Evolutionary conservation across 1,140 invertebrate genomes (phyloP).

Genomic region (Ptiloglossa arizonensis): DNA sequence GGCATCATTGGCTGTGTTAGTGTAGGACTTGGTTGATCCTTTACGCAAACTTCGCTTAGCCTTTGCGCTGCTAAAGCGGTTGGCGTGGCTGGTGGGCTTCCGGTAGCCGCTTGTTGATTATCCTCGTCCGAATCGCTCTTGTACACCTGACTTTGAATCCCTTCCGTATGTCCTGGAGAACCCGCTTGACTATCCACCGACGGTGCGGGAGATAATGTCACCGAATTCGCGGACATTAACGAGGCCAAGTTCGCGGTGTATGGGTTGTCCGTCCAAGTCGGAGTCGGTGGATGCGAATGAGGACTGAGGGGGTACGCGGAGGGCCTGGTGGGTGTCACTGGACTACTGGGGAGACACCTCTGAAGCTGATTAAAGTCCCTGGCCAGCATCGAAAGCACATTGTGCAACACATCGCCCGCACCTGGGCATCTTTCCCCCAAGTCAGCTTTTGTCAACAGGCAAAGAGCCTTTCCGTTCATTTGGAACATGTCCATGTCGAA

Average conservation of each 20-base stretch:
- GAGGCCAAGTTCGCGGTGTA: constrained; percentile 84
- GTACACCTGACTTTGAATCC: constrained; percentile 69
- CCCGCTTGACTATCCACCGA: constrained; percentile 93
- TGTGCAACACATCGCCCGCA: constrained; percentile 95
- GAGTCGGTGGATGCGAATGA: constrained; percentile 89
- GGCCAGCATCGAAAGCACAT: constrained; percentile 94
- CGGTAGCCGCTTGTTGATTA: constrained; percentile 78
- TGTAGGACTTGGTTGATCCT: constrained; percentile 79
- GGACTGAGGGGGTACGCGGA: constrained; percentile 89
- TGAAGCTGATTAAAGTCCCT: constrained; percentile 89
- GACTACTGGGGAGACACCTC: constrained; percentile 90
- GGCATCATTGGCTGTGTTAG: constrained; percentile 76
- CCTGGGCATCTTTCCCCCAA: constrained; percentile 94
- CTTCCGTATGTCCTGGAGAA: constrained; percentile 89
- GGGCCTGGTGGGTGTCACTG: constrained; percentile 92
- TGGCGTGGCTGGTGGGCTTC: constrained; percentile 85
- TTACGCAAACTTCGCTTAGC: constrained; percentile 79
- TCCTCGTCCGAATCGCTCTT: constrained; percentile 81
- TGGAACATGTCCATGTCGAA: constrained; percentile 97
- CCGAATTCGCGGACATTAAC: constrained; percentile 89
- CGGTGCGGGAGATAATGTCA: constrained; percentile 93
- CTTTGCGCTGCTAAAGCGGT: constrained; percentile 80
- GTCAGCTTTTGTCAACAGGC: constrained; percentile 93
- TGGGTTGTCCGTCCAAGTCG: constrained; percentile 88
- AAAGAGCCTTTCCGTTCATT: constrained; percentile 98